phyloP scores from a whole-genome alignment of 2,888 invertebrate genomes.

The Trachelus troglodyta region DNA sequence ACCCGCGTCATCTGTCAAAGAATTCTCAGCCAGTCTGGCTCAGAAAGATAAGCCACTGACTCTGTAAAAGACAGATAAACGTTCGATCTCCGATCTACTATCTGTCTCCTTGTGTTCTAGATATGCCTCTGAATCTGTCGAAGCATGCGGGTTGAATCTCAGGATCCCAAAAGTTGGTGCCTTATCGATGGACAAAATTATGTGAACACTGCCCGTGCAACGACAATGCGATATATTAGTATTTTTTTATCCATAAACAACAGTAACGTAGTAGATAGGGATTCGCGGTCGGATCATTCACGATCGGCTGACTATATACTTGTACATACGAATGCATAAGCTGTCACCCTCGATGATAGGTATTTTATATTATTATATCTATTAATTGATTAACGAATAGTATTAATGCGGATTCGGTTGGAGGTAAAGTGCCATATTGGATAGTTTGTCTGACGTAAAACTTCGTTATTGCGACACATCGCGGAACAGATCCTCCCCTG shows the following conservation, averaged over 20 bases:
- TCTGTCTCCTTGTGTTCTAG: constrained; percentile 69
- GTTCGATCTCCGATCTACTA: neutral
- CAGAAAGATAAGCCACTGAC: neutral
- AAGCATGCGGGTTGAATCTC: constrained; percentile 78
- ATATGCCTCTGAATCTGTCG: constrained; percentile 90
- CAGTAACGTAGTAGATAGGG: constrained; percentile 56
- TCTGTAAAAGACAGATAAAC: neutral
- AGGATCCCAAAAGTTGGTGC: constrained; percentile 55
- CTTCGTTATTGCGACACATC: constrained; percentile 15
- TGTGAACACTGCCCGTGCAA: constrained; percentile 65
- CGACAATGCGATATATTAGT: constrained; percentile 65
- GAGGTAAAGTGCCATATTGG: constrained; percentile 52
- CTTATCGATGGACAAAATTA: constrained; percentile 53
- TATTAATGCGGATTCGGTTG: constrained; percentile 48
- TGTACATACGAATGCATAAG: constrained; percentile 59
- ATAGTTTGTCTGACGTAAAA: constrained; percentile 43
- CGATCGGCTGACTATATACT: constrained; percentile 48
- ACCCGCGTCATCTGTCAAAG: neutral
- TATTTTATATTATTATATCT: constrained; percentile 54
- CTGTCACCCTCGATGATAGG: constrained; percentile 49
- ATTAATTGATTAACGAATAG: constrained; percentile 50
- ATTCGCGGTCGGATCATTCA: constrained; percentile 41
- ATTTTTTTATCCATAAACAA: constrained; percentile 62
- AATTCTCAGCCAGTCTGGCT: neutral
- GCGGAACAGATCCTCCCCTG: neutral